Evolutionary conservation across 2,113 vertebrate genomes (phyloP).

Genomic region (Perognathus longimembris): DNA sequence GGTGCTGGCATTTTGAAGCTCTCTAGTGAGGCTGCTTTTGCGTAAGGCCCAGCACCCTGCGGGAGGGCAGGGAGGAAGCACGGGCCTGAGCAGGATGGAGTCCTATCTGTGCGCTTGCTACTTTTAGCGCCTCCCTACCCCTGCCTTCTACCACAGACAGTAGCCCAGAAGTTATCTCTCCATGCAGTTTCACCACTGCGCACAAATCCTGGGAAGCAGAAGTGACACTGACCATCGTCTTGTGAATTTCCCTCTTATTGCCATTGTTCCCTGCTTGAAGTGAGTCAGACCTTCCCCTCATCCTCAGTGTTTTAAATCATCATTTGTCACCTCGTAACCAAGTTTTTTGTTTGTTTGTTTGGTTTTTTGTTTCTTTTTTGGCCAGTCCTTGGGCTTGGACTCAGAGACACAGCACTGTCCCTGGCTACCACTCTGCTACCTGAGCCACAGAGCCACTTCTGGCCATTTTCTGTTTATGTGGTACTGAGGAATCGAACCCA

Average conservation of each 20-base stretch:
- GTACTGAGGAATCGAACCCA: too few relatives aligned
- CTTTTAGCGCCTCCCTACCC: slow-evolving; percentile 52
- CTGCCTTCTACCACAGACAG: slow-evolving; percentile 29
- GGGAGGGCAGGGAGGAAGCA: neutral
- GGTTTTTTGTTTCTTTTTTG: too few relatives aligned
- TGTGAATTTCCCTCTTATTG: slow-evolving; percentile 15
- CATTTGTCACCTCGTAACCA: neutral
- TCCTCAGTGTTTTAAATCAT: neutral
- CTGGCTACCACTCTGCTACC: too few relatives aligned
- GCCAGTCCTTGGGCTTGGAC: too few relatives aligned
- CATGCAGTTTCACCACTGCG: slow-evolving; percentile 49
- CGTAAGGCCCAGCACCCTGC: neutral
- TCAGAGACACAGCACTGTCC: too few relatives aligned
- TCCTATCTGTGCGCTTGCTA: slow-evolving; percentile 61
- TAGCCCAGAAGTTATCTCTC: slow-evolving; percentile 59
- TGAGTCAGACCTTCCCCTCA: slow-evolving; percentile 7
- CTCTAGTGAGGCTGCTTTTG: neutral
- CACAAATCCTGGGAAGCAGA: slow-evolving; percentile 62
- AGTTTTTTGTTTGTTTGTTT: too few relatives aligned
- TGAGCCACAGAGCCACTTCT: too few relatives aligned
- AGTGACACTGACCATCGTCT: slow-evolving; percentile 67
- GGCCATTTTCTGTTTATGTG: too few relatives aligned
- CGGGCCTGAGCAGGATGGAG: slow-evolving; percentile 54
- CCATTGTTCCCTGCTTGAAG: slow-evolving; percentile 7
- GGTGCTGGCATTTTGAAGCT: neutral